Evolutionary conservation across 2,113 vertebrate genomes (phyloP).

Genomic region (Brachyhypopomus occidentalis): DNA sequence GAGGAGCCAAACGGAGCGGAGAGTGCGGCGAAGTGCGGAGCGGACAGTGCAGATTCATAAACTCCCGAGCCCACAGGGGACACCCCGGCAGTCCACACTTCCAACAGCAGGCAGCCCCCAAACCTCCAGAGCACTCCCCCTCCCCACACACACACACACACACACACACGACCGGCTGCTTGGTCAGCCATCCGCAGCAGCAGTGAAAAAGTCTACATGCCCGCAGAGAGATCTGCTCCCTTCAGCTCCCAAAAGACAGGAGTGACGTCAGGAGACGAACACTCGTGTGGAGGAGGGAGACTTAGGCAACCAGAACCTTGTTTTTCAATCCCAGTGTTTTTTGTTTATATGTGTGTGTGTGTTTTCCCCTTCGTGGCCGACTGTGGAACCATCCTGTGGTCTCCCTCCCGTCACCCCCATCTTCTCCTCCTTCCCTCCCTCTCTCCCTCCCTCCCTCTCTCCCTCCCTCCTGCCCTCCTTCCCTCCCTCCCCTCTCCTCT

Average conservation of each 20-base stretch:
- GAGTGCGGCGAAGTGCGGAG: slow-evolving; percentile 54
- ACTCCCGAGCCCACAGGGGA: slow-evolving; percentile 59
- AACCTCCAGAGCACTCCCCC: slow-evolving; percentile 1
- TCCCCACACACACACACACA: neutral
- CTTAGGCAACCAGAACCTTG: slow-evolving; percentile 4
- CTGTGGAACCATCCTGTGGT: slow-evolving; percentile 23
- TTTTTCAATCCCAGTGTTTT: slow-evolving; percentile 28
- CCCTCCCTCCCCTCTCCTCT: neutral
- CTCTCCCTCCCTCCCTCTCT: neutral
- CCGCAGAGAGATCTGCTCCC: slow-evolving; percentile 20
- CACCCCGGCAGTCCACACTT: slow-evolving; percentile 27
- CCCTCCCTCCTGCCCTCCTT: neutral
- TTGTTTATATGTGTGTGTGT: neutral
- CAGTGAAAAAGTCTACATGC: slow-evolving; percentile 57
- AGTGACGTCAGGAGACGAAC: slow-evolving; percentile 58
- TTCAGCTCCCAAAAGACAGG: slow-evolving; percentile 32
- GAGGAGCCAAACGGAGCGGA: slow-evolving; percentile 61
- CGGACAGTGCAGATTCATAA: slow-evolving; percentile 72
- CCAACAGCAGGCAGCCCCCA: slow-evolving; percentile 23
- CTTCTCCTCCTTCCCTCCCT: too few relatives aligned
- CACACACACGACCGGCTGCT: too few relatives aligned
- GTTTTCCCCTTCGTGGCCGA: slow-evolving; percentile 28
- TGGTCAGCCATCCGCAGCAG: slow-evolving; percentile 37
- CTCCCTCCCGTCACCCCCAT: neutral
- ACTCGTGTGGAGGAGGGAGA: slow-evolving; percentile 33